phyloP scores from a whole-genome alignment of 2,113 vertebrate species.

The Anseranas semipalmata region DNA sequence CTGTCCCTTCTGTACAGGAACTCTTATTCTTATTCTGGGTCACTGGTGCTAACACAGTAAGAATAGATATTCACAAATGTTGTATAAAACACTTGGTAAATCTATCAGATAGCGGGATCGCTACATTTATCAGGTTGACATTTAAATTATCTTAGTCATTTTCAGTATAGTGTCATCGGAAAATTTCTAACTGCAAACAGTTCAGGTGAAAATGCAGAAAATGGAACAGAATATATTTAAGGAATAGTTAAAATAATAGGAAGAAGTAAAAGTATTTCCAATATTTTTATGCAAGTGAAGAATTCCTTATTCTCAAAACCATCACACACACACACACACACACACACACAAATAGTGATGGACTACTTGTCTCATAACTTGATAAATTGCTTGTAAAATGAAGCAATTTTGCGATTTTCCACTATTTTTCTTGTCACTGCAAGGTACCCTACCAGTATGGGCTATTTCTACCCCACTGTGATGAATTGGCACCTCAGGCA shows the following conservation, averaged over 20 bases:
- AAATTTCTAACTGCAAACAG: not conserved
- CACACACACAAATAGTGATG: not conserved
- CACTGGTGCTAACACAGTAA: not conserved
- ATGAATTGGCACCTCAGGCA: not conserved
- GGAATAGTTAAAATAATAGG: not conserved
- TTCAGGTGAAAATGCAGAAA: not conserved
- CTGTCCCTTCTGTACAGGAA: not conserved
- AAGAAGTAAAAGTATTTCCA: not conserved
- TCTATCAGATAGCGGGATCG: not conserved
- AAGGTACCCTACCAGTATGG: not conserved
- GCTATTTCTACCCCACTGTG: not conserved
- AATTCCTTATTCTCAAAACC: not conserved
- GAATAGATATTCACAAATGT: not conserved
- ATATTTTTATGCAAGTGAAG: not conserved
- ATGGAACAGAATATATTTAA: not conserved
- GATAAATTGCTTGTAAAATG: not conserved
- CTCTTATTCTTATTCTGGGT: not conserved
- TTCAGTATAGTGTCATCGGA: not conserved
- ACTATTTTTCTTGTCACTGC: not conserved
- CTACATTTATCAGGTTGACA: conserved; percentile 28
- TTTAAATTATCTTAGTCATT: not conserved
- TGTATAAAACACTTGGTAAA: not conserved
- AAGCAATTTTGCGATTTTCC: not conserved
- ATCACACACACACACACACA: not conserved
- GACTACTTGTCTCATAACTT: not conserved